Evolutionary conservation across 2,888 invertebrate species (phyloP), one percentile per base, ranked within the genome.

Genomic region (Drosophila prostipennis): DNA sequence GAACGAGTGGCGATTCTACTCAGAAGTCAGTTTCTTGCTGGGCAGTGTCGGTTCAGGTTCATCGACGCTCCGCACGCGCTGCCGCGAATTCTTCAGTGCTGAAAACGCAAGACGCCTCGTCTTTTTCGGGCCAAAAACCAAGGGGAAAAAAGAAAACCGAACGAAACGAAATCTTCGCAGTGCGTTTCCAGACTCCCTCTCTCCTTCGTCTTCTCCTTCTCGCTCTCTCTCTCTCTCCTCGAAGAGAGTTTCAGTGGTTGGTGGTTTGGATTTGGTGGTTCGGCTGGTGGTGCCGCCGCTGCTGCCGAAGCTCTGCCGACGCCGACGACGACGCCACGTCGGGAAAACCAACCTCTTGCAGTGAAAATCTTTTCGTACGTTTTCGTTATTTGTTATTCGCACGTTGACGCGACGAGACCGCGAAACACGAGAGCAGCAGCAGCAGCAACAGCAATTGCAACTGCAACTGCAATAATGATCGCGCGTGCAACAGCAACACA

Each of bases 21-120:
- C 89, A 90, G 91, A 90, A 90, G 79, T 76, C 88, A 90, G 88
- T 91, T 77, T 89, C 89, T 89, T 89, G 82, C 78, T 79, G 80
- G 87, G 82, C 91, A 92, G 91, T 91, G 90, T 91, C 91, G 92
- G 91, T 91, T 91, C 86, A 91, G 89, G 80, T 75, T 75, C 72
- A 71, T 45, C 40, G 75, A 76, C 57, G 68, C 60, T 48, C 74
- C 69, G 69, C 69, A 71, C 70, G 70, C 70, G 74, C 52, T 52
- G 72, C 68, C 58, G 34, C 61, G 52, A 64, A 52, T 48, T 57
- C 58, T 55, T 70, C 45, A 55, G 55, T 26, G 39, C 45, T 37
- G n/a, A 48, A n/a, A 10, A 45, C 11, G 26, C 45, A 45, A 65
- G 69, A 69, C 55, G 67, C 64, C 42, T 53, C 64, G 51, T 53